Evolutionary conservation across 1,140 invertebrate genomes (phyloP), one percentile per base, ranked within the genome.

Genomic region (Diprion similis): DNA sequence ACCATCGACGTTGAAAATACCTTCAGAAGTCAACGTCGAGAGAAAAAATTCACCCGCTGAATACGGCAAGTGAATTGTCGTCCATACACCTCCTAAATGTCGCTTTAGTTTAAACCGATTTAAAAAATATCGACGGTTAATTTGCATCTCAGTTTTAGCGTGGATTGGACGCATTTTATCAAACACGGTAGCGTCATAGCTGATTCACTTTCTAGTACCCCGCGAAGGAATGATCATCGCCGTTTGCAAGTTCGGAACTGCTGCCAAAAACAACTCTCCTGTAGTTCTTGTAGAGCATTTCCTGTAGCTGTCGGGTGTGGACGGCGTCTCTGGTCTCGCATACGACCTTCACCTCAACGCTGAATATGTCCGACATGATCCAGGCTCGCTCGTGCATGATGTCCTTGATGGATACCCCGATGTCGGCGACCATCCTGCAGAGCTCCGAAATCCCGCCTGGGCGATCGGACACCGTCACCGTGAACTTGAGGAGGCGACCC

Each of bases 371-470:
- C 4, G 92, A 92, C 47, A 92, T 92, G 13, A 98, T 91, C 96
- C 97, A 98, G 8, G 97, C 96, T 73, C 97, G 89, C 85, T 98
- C 97, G 85, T 98, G 97, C 85, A 96, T 94, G 72, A 98, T 96
- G 80, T 98, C 96, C 85, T 98, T 98, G 70, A 98, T 96, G 59
- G 95, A 96, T 8, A 96, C 96, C 1, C 96, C 96, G 37, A 94
- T 88, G 7, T 91, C 90, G 0, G 92, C 90, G 8, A 98, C 89
- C 15, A 95, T 82, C 78, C 91, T 91, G 78, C 95, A 95, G 0
- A 98, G 89, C 82, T 98, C 96, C 8, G 95, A 92, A 68, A 98
- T 96, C 15, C 96, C 95, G 9, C 94, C 95, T 0, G 95, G 95
- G 73, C 95, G 88, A 87, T 98, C 97, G 79, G 91, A 94, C 10